Conservation (phyloP, 2,888 invertebrate genomes). For the Epiblema foenella region DNA sequence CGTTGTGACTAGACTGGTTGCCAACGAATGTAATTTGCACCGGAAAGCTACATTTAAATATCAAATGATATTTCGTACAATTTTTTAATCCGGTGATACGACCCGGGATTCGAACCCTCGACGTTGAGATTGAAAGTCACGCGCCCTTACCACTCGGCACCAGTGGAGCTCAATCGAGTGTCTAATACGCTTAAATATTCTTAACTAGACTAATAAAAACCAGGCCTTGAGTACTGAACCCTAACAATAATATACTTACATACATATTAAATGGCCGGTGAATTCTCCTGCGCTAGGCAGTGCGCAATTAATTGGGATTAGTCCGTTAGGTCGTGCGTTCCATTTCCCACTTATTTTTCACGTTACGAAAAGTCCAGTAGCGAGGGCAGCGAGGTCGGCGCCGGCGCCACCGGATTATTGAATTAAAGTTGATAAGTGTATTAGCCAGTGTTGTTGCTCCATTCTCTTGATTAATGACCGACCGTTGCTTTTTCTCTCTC, state of each 20-base stretch:
- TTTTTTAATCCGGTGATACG: no score
- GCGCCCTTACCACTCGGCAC: neutral
- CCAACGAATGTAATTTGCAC: no score
- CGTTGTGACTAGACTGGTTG: no score
- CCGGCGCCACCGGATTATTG: slow-evolving; percentile 74
- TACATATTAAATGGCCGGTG: slow-evolving; percentile 35
- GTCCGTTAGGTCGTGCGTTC: slow-evolving; percentile 74
- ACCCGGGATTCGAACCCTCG: no score
- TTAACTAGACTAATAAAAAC: slow-evolving; percentile 15
- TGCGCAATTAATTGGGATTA: slow-evolving; percentile 77
- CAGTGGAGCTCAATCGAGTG: neutral
- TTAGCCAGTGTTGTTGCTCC: slow-evolving; percentile 82
- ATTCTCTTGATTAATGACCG: slow-evolving; percentile 80
- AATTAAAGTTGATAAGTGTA: slow-evolving; percentile 85
- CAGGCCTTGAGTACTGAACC: slow-evolving; percentile 9
- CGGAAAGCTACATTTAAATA: no score
- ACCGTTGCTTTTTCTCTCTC: slow-evolving; percentile 82
- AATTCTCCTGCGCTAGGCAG: slow-evolving; percentile 54
- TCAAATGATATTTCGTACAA: no score
- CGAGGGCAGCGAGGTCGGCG: slow-evolving; percentile 56
- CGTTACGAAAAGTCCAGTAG: slow-evolving; percentile 68
- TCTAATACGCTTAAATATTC: slow-evolving; percentile 1
- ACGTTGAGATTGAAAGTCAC: neutral
- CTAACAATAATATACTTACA: slow-evolving; percentile 14
- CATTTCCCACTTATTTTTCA: slow-evolving; percentile 77